A percentile compares a stretch with the other conserved stretches of the same genome.
Conservation (phyloP, 2,113 vertebrate genomes). For the Rhabdomys dilectus region DNA sequence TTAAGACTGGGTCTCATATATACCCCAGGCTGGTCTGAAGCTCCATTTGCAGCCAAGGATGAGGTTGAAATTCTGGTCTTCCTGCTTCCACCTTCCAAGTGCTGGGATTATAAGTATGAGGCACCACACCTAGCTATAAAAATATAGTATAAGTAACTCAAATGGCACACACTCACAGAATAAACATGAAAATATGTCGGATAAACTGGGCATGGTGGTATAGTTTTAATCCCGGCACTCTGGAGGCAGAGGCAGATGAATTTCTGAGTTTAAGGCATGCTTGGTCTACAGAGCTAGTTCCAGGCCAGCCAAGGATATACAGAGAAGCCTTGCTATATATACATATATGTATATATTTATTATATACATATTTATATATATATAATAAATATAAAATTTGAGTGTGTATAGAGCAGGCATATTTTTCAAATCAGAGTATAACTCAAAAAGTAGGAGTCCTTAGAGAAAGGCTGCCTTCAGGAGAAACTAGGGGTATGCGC, state of each 20-base stretch:
- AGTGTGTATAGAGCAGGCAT: too few species aligned
- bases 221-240: neutral
- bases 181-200: neutral
- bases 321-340: neutral
- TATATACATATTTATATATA: too few species aligned
- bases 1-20: neutral
- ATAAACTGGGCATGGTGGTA: neutral
- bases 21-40: neutral
- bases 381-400: neutral
- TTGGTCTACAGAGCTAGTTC: neutral
- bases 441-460: constrained; percentile 14
- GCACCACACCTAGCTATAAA: neutral
- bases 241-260: neutral
- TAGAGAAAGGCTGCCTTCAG: constrained; percentile 25
- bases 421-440: constrained; percentile 32
- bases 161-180: neutral
- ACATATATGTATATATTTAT: neutral
- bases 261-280: neutral
- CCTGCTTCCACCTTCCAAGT: neutral
- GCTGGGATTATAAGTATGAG: neutral
- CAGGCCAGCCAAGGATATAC: neutral
- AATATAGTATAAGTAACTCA: neutral
- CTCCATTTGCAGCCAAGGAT: neutral
- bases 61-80: neutral
- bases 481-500: neutral